Evolutionary conservation across 2,797 vertebrate genomes (phyloP), one percentile per base, ranked within the genome.

Genomic region (Siniperca obscura): DNA sequence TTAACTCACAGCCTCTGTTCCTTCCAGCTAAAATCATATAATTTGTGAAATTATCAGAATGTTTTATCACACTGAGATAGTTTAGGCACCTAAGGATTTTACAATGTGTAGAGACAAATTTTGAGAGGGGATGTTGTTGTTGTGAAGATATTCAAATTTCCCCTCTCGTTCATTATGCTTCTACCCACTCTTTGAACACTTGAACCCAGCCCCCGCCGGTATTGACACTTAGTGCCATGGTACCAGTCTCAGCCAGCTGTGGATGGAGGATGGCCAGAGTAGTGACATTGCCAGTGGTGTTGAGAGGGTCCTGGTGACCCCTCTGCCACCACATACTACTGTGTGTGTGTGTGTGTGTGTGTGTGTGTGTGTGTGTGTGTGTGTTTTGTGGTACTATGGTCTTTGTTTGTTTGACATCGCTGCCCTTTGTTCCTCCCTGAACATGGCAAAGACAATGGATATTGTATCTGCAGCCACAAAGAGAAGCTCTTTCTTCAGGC

Each of bases 391-490:
- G 90, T 82, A 90, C 82, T 72, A 76, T 84, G 77, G 82, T 85
- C 94, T 93, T 94, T 95, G 93, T 95, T 94, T 91, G 87, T 88
- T 92, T 94, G 87, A 94, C 93, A 94, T 95, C 90, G 85, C 86
- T 88, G 86, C 86, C 89, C 94, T 93, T 96, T 95, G 94, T 95
- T 91, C 85, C 62, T 65, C 82, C 57, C 57, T 8, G 61, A 81
- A 78, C 48, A 11, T 66, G 56, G 77, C 77, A 83, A 82, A 83
- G 75, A 96, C 95, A 95, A 95, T 88, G 78, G 92, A 88, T 87
- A 93, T 94, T 95, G 92, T 96, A 84, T 93, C 65, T 67, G 59
- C 42, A 34, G 68, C 83, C 90, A 95, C 94, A 96, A 95, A 95
- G 90, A 90, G 76, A 77, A 78, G 88, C 87, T 92, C 83, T 95